Conservation (phyloP, 2,797 vertebrate genomes). For the Gastrophryne carolinensis region DNA sequence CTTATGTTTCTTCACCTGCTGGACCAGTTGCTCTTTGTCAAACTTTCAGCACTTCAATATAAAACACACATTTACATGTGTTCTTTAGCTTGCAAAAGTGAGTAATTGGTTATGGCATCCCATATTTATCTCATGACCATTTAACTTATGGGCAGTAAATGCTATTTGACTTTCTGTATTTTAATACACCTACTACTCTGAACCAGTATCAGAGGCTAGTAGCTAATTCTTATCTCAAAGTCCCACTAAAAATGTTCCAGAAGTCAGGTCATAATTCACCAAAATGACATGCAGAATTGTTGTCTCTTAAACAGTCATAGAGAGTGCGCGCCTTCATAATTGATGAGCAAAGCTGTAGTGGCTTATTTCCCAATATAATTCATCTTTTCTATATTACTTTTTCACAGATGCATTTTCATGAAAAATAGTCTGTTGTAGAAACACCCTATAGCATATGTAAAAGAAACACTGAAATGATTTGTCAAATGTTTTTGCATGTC, state of each 20-base stretch:
- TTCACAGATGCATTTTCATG: constrained; percentile 56
- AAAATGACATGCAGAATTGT: constrained; percentile 39
- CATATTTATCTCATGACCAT: too few species aligned
- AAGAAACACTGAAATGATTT: constrained; percentile 65
- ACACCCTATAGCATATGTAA: constrained; percentile 61
- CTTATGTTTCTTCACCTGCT: too few species aligned
- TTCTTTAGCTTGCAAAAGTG: too few species aligned
- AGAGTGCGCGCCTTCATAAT: constrained; percentile 40
- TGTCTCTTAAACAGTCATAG: constrained; percentile 37
- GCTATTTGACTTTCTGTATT: too few species aligned
- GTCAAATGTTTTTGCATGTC: constrained; percentile 68
- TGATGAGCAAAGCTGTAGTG: constrained; percentile 46
- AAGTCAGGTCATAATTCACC: constrained; percentile 32
- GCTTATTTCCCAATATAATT: constrained; percentile 52
- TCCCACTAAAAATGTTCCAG: constrained; percentile 29
- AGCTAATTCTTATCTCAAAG: not conserved
- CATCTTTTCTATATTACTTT: constrained; percentile 59
- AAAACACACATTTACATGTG: too few species aligned
- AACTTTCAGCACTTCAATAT: too few species aligned
- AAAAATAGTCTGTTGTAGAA: constrained; percentile 59
- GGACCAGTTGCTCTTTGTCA: too few species aligned
- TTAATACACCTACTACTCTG: not conserved
- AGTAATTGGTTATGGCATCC: too few species aligned
- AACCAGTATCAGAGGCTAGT: not conserved
- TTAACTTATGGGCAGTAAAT: too few species aligned